Base-by-base conservation (phyloP, 30 jellyfish, hydroid and myxozoan species). In the Turritopsis rubra region DNA sequence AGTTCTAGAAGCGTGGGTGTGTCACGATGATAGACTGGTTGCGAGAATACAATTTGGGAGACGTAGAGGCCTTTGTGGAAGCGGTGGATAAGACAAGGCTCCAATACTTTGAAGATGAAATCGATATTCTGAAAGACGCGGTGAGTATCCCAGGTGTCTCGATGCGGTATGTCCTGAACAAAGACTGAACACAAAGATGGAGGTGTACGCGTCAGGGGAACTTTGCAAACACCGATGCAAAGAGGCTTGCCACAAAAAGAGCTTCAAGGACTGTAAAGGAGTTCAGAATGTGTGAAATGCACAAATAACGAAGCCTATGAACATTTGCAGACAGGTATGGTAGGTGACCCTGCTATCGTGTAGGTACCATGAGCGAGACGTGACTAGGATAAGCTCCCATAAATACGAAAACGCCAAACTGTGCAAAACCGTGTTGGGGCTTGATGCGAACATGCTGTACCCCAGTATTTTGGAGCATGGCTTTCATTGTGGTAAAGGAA, bases 21-120 rank as follows among this genome's bases (percentile, higher is more conserved):
- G 77, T 68, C 31, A 68, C 31, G 8, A 68, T 68, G 77, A 68
- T 27, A 7, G 77, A 68, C 31, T 68, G 77, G 77, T 16, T 68
- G 31, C 28, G 31, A 68, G 77, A 68, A 68, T 68, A 68, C 16
- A 68, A 27, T 27, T 27, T 68, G 28, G 77, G 13, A 68, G 77
- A 68, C 16, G 77, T 68, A 22, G 31, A 8, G 31, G 13, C 77
- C 16, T 68, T 27, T 16, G 77, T 68, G 16, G 77, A 68, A 68
- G 77, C 77, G 5, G 9, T 68, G 28, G 16, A 68, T 1, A 68
- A 68, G 31, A 68, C 31, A 23, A 23, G 77, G 31, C 5, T 8
- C 28, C 16, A 68, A 68, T 68, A 68, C 31, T 27, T 3, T 68
- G 9, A 9, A 1, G 77, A 68, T 3, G 77, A 68, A 27, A 68